These are phyloP conservation scores for Ophion ellenae DNA, from an alignment of 2,888 invertebrate genomes.

Conservation along the genomic window DNA sequence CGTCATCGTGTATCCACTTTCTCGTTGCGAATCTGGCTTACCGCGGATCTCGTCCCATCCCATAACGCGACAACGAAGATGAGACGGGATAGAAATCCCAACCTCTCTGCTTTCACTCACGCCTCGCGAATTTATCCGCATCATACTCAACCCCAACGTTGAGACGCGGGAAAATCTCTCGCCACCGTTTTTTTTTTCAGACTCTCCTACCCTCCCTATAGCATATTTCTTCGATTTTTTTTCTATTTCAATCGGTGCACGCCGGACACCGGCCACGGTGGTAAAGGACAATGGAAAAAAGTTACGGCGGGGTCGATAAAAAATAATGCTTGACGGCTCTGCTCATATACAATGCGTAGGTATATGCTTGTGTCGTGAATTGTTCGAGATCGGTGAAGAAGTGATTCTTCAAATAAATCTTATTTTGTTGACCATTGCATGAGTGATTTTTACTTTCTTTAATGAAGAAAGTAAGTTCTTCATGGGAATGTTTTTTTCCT, in stretches of 20 bases:
- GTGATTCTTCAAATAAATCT: no score
- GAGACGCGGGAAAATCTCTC: neutral
- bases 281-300: neutral
- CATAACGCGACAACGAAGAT: slow-evolving; percentile 10
- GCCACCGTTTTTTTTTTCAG: neutral
- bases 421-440: no score
- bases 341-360: no score
- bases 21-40: slow-evolving; percentile 28
- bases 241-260: neutral
- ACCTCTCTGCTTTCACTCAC: slow-evolving; percentile 7
- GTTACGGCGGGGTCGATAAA: no score
- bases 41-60: slow-evolving; percentile 7
- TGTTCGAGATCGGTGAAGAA: no score
- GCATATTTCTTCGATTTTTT: no score
- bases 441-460: no score
- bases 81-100: slow-evolving; percentile 8
- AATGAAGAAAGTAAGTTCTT: no score
- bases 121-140: slow-evolving; percentile 15
- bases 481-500: no score
- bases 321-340: no score
- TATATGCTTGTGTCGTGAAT: no score
- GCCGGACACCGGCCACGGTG: neutral
- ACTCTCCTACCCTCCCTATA: neutral
- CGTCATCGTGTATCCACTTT: neutral
- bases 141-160: slow-evolving; percentile 11